Conservation (phyloP, 2,113 vertebrate genomes). For the Tringa solitaria region DNA sequence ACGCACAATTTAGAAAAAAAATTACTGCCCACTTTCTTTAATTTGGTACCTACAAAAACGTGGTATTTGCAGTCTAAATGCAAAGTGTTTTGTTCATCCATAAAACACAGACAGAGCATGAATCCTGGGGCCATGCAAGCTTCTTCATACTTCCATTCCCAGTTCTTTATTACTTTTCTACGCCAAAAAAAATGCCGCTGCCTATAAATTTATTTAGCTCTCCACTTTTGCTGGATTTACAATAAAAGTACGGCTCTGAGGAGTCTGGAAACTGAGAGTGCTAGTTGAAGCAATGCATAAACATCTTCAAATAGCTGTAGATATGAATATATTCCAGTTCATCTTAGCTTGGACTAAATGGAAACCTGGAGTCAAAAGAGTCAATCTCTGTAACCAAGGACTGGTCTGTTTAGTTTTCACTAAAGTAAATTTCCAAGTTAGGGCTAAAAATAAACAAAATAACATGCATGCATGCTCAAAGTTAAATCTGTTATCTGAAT, state of each 20-base stretch:
- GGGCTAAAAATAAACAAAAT: not conserved
- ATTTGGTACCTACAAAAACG: not conserved
- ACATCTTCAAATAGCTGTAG: not conserved
- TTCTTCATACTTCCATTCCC: not conserved
- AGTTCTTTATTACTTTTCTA: not conserved
- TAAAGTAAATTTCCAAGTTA: not conserved
- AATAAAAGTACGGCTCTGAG: not conserved
- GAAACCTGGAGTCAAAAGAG: not conserved
- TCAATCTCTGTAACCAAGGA: not conserved
- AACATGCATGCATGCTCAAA: not conserved
- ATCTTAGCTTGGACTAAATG: not conserved
- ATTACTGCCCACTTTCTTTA: not conserved
- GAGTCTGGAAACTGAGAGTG: not conserved
- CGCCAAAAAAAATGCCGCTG: not conserved
- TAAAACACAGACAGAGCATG: not conserved
- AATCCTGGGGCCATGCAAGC: not conserved
- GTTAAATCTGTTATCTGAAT: not conserved
- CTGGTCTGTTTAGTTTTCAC: not conserved
- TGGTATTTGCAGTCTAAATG: not conserved
- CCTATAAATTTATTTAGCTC: not conserved
- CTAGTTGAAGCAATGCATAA: not conserved
- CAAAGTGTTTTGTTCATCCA: not conserved
- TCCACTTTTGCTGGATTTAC: not conserved
- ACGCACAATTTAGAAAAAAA: not conserved
- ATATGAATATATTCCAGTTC: not conserved